These are phyloP conservation scores for Ischnus inquisitorius DNA, from an alignment of 2,888 invertebrate species.

Conservation along the genomic window DNA sequence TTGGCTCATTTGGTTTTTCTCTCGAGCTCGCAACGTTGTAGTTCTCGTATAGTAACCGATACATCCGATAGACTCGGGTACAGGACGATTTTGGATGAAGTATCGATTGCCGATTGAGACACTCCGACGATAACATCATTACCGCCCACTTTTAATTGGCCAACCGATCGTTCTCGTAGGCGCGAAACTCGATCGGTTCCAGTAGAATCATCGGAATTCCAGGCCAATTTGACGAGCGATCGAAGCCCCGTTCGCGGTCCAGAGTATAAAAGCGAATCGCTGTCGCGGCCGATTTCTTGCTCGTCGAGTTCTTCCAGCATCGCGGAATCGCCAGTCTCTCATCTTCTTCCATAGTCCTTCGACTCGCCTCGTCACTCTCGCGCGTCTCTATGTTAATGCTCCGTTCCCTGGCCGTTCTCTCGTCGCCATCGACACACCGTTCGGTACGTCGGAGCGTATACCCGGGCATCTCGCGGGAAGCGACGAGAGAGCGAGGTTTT, in stretches of 20 bases:
- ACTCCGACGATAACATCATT: slow-evolving; percentile 2
- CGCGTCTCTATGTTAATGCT: slow-evolving; percentile 9
- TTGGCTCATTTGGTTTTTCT: neutral
- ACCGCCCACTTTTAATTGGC: slow-evolving; percentile 47
- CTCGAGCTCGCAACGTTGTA: neutral
- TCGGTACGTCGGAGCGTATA: slow-evolving; percentile 68
- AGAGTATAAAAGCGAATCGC: neutral
- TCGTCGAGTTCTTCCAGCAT: slow-evolving; percentile 56
- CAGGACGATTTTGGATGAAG: neutral
- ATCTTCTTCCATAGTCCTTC: slow-evolving; percentile 71
- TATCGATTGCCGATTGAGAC: slow-evolving; percentile 43
- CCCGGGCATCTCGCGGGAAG: slow-evolving; percentile 30
- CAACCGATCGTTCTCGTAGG: slow-evolving; percentile 1
- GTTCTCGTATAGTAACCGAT: neutral
- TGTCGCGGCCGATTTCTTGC: slow-evolving; percentile 49
- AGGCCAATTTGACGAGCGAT: slow-evolving; percentile 25
- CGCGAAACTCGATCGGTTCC: slow-evolving; percentile 54
- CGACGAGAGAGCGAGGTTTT: slow-evolving; percentile 76
- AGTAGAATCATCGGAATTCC: slow-evolving; percentile 51
- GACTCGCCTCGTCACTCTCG: slow-evolving; percentile 73
- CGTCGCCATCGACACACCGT: slow-evolving; percentile 74
- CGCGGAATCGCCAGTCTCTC: slow-evolving; percentile 46
- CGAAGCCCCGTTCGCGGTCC: neutral
- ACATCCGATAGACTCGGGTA: neutral
- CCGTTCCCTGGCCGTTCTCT: neutral